Evolutionary conservation across 1,140 invertebrate species (phyloP).

Genomic region (Homarus americanus): DNA sequence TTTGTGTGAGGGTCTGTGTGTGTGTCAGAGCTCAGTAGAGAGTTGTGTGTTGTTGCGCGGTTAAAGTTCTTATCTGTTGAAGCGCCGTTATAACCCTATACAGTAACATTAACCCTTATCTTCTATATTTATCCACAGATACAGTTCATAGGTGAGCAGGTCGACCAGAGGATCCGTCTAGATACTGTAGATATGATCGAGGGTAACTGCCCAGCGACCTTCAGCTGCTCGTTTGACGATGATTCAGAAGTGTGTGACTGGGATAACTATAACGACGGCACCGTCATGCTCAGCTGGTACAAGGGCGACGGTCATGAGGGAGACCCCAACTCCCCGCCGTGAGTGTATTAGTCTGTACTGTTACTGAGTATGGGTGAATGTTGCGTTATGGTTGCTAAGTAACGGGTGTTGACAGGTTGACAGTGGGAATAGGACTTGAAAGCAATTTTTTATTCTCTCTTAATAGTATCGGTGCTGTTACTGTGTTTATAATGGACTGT

Average conservation of each 20-base stretch:
- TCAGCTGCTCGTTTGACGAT: constrained; percentile 38
- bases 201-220: constrained; percentile 9
- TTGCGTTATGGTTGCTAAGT: no score
- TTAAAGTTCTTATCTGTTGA: no score
- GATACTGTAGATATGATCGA: constrained; percentile 8
- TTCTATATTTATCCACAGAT: background rate
- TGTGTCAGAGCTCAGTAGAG: no score
- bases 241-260: background rate
- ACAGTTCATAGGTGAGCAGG: constrained; percentile 1
- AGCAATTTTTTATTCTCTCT: no score
- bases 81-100: no score
- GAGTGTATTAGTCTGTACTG: background rate
- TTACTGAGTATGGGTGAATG: no score
- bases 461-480: no score
- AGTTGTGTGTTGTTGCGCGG: background rate
- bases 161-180: background rate
- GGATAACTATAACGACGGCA: constrained; percentile 12
- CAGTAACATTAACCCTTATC: no score
- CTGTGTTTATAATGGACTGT: no score
- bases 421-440: no score
- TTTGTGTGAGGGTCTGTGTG: no score
- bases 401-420: no score
- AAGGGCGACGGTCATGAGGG: background rate
- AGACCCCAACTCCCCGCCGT: background rate
- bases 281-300: background rate